Evolutionary conservation across 2,113 vertebrate species (phyloP).

Genomic region (Scopus umbretta): DNA sequence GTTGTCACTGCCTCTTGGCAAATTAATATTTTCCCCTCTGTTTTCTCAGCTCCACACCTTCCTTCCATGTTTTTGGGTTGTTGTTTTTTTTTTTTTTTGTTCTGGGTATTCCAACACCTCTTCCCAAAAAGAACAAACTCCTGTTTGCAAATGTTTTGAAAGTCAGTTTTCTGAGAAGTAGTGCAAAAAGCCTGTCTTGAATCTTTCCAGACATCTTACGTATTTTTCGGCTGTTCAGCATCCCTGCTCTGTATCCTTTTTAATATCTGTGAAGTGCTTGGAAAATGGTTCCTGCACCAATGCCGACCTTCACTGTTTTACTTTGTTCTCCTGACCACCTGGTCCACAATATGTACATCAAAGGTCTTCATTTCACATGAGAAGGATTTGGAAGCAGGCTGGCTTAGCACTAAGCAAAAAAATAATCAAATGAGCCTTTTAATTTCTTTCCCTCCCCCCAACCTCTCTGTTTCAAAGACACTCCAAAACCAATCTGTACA

Average conservation of each 20-base stretch:
- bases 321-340: conserved; percentile 30
- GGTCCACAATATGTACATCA: conserved; percentile 29
- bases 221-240: background rate
- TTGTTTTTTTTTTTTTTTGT: background rate
- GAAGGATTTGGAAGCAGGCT: conserved; percentile 25
- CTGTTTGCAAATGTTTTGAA: conserved; percentile 14
- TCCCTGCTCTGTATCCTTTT: background rate
- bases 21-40: conserved; percentile 30
- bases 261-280: background rate
- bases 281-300: background rate
- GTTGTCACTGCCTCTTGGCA: conserved; percentile 44
- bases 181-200: background rate
- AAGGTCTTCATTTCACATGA: conserved; percentile 26
- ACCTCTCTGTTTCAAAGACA: conserved; percentile 37
- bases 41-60: conserved; percentile 27
- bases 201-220: background rate
- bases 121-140: background rate
- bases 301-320: background rate
- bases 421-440: conserved; percentile 48
- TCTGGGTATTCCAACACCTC: background rate
- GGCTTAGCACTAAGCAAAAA: background rate
- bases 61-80: background rate
- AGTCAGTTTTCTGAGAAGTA: background rate
- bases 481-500: conserved; percentile 51
- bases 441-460: background rate